phyloP scores from a whole-genome alignment of 2,888 invertebrate species.

The Oscheius myriophilus region DNA sequence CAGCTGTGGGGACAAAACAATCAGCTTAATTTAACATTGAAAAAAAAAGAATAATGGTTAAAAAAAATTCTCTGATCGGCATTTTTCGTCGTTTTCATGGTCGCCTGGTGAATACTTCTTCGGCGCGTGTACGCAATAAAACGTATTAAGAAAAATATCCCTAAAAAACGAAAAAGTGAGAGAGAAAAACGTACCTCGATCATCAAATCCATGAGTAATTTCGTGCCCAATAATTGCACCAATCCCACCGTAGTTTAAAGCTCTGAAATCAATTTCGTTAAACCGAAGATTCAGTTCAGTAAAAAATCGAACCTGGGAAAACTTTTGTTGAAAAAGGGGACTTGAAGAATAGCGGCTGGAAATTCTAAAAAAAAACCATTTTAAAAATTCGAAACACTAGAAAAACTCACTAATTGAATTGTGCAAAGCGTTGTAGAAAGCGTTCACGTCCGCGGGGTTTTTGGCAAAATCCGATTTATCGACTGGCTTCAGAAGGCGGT shows the following conservation, averaged over 20 bases:
- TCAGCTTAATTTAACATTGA: too few relatives aligned
- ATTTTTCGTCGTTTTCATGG: too few relatives aligned
- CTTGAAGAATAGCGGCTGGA: constrained; percentile 27
- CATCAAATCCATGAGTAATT: constrained; percentile 71
- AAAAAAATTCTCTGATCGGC: too few relatives aligned
- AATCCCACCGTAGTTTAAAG: constrained; percentile 80
- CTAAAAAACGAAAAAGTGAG: too few relatives aligned
- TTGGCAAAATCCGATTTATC: constrained; percentile 67
- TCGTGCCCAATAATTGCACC: constrained; percentile 71
- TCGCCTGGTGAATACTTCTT: too few relatives aligned
- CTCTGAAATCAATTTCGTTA: constrained; percentile 73
- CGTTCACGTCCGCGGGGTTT: constrained; percentile 72
- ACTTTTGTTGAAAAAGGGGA: constrained; percentile 20
- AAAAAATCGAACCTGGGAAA: constrained; percentile 50
- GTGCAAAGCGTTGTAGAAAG: constrained; percentile 73
- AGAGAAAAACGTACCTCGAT: constrained; percentile 77
- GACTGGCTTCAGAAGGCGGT: constrained; percentile 51
- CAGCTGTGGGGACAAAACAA: too few relatives aligned
- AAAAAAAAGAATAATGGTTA: too few relatives aligned
- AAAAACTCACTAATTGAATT: constrained; percentile 72
- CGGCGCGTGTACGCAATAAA: too few relatives aligned
- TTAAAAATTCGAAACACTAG: too few relatives aligned
- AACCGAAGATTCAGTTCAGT: too few relatives aligned
- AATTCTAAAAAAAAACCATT: constrained; percentile 5
- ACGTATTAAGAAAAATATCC: too few relatives aligned